These are phyloP conservation scores for Nomada fucata DNA, from an alignment of 2,888 invertebrate genomes.

Conservation along the genomic window DNA sequence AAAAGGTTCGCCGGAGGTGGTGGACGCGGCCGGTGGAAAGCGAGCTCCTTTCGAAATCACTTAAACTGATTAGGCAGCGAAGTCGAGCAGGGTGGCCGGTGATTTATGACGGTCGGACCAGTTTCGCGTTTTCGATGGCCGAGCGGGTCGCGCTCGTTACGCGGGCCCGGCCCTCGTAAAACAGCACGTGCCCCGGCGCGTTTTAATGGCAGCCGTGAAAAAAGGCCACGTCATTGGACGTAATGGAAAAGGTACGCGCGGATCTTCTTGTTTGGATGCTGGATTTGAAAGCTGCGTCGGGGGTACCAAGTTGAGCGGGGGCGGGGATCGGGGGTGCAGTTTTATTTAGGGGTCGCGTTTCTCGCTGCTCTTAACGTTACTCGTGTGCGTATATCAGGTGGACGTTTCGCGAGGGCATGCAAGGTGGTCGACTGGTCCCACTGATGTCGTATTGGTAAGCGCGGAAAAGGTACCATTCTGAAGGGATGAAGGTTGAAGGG, in stretches of 20 bases:
- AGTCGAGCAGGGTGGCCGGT: slow-evolving; percentile 69
- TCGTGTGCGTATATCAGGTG: too few species aligned
- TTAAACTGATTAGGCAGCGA: slow-evolving; percentile 79
- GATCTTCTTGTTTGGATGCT: neutral
- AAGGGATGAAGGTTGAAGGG: too few species aligned
- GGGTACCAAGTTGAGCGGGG: too few species aligned
- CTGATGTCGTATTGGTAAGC: too few species aligned
- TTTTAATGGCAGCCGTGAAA: slow-evolving; percentile 18
- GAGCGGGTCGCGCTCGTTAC: slow-evolving; percentile 63
- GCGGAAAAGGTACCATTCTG: too few species aligned
- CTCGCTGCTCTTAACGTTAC: too few species aligned
- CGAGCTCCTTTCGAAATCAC: slow-evolving; percentile 77
- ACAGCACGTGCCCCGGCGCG: slow-evolving; percentile 57
- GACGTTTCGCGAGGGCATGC: too few species aligned
- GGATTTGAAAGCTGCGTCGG: neutral
- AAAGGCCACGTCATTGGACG: neutral
- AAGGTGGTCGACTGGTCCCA: too few species aligned
- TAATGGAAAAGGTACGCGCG: neutral
- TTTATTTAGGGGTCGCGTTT: too few species aligned
- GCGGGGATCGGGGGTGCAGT: too few species aligned
- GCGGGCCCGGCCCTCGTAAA: slow-evolving; percentile 57
- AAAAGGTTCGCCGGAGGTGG: slow-evolving; percentile 46
- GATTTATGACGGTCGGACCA: slow-evolving; percentile 73
- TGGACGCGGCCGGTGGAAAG: slow-evolving; percentile 21
- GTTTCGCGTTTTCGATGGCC: slow-evolving; percentile 75